These are phyloP conservation scores for Drosophila nr. medialis DNA, from an alignment of 2,888 invertebrate species.

Conservation along the genomic window DNA sequence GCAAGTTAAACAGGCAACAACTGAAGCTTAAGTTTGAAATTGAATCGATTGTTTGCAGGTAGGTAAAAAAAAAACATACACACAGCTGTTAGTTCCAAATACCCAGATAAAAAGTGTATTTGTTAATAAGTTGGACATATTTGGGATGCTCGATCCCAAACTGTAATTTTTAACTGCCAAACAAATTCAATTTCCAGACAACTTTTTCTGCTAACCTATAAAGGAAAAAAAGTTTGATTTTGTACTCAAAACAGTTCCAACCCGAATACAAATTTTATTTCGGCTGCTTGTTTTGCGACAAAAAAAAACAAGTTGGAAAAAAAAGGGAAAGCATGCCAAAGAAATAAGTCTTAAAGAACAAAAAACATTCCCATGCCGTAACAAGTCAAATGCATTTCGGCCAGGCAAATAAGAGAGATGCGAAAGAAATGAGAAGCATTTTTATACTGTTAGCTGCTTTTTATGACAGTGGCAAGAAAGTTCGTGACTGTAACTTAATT, in stretches of 20 bases:
- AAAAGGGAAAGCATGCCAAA: slow-evolving; percentile 31
- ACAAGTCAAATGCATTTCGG: slow-evolving; percentile 47
- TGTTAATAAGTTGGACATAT: slow-evolving; percentile 62
- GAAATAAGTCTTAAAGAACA: slow-evolving; percentile 6
- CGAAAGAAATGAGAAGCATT: slow-evolving; percentile 22
- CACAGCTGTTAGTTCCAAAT: neutral
- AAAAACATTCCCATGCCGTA: slow-evolving; percentile 14
- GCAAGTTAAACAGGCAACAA: slow-evolving; percentile 44
- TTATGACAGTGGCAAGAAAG: slow-evolving; percentile 30
- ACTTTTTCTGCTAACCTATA: slow-evolving; percentile 56
- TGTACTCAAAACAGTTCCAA: slow-evolving; percentile 46
- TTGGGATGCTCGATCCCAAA: slow-evolving; percentile 25
- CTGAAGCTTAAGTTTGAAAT: slow-evolving; percentile 31
- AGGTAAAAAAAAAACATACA: slow-evolving; percentile 22
- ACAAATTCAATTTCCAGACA: slow-evolving; percentile 71
- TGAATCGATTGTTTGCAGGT: slow-evolving; percentile 50
- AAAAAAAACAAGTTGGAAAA: slow-evolving; percentile 11
- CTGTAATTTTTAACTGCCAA: slow-evolving; percentile 43
- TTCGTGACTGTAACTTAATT: slow-evolving; percentile 55
- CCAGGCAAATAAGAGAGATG: slow-evolving; percentile 36
- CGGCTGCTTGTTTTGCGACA: slow-evolving; percentile 39
- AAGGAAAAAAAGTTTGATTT: slow-evolving; percentile 45
- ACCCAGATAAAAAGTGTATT: slow-evolving; percentile 36
- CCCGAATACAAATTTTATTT: slow-evolving; percentile 50
- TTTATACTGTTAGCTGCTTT: slow-evolving; percentile 29